Evolutionary conservation across 2,888 invertebrate genomes (phyloP), one percentile per base, ranked within the genome.

Genomic region (Patella pellucida): DNA sequence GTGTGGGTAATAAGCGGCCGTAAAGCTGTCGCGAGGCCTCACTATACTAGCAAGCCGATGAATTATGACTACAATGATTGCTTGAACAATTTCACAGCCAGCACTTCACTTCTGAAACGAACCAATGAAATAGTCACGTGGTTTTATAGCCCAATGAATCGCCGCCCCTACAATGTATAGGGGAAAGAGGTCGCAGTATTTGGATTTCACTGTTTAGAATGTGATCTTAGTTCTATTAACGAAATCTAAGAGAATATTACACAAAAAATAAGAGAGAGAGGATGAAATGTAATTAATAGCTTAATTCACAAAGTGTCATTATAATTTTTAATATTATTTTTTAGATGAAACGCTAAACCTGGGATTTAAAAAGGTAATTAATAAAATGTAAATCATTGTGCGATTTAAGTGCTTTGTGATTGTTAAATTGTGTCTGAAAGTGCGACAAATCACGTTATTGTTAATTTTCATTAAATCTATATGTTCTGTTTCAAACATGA

Each of bases 21-120:
- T 85, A 85, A 87, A 85, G 80, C 82, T 86, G 87, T 86, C 87
- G 80, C 81, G 74, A 78, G 41, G 79, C 78, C 85, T 86, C 85
- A 86, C 71, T 23, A 52, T 23, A 27, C 15, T 62, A n/a, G 69
- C 50, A 16, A 50, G 41, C 71, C 41, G 52, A 87, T 86, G 85
- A 87, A 85, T 85, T 85, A 87, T 86, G 86, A 83, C 62, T 62
- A 62, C 62, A 62, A 62, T 83, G 84, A 85, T 85, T 31, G 73
- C 73, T 73, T 78, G 75, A 76, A 50, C 78, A 80, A 80, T 82
- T 82, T 83, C 80, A 81, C 80, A 79, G 79, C 79, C 78, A 80
- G 79, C 78, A 79, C 75, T 82, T 77, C 78, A 75, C 84, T 84
- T 84, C 82, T 84, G 82, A 84, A 82, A 85, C 78, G 81, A 82